phyloP scores from a whole-genome alignment of 2,113 vertebrate genomes.

The Nesoenas mayeri region DNA sequence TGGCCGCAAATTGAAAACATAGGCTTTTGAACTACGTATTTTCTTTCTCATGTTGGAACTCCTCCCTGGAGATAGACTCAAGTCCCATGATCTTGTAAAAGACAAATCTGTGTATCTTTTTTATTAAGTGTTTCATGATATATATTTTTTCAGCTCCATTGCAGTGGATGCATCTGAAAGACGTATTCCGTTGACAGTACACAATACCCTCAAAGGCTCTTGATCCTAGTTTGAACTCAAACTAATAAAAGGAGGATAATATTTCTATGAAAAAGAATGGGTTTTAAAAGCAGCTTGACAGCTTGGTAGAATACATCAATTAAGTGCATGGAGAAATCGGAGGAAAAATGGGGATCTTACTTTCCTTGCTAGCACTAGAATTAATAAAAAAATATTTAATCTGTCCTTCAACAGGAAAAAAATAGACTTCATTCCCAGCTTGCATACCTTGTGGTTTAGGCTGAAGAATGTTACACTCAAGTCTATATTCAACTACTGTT shows the following conservation, averaged over 20 bases:
- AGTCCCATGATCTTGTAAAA: constrained; percentile 84
- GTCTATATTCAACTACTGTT: constrained; percentile 56
- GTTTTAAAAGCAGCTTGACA: constrained; percentile 56
- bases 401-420: constrained; percentile 52
- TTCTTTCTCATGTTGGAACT: constrained; percentile 89
- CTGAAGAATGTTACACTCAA: constrained; percentile 44
- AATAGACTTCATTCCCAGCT: constrained; percentile 47
- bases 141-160: constrained; percentile 56
- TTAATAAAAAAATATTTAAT: constrained; percentile 59
- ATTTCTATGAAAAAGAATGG: constrained; percentile 59
- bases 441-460: constrained; percentile 61
- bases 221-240: constrained; percentile 72
- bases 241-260: constrained; percentile 67
- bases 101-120: constrained; percentile 75
- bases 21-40: constrained; percentile 88
- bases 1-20: constrained; percentile 90
- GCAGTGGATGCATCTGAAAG: constrained; percentile 56
- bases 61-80: constrained; percentile 87
- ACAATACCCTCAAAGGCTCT: constrained; percentile 40
- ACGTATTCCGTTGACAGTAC: constrained; percentile 45
- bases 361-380: constrained; percentile 59
- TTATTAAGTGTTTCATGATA: constrained; percentile 75
- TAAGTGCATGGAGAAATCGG: constrained; percentile 10
- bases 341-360: constrained; percentile 27
- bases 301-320: constrained; percentile 44